Evolutionary conservation across 2,888 invertebrate species (phyloP).

Genomic region (Hyalella azteca): DNA sequence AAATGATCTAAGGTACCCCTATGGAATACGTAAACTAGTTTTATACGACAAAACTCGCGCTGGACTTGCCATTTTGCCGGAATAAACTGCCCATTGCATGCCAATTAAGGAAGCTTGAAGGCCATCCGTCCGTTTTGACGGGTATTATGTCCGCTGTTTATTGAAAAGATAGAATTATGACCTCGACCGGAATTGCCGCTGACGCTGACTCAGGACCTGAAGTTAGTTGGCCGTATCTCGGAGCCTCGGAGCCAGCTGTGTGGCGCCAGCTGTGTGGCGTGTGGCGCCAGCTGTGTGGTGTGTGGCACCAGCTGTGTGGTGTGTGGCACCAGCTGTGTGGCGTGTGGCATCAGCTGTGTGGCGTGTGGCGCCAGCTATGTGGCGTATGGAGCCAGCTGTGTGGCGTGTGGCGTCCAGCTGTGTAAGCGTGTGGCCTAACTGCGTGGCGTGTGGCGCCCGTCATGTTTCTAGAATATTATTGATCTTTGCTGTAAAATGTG

Average conservation of each 20-base stretch:
- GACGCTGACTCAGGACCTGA: too few relatives aligned
- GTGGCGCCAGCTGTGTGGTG: too few relatives aligned
- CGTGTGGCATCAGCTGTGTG: not conserved
- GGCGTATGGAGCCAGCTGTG: not conserved
- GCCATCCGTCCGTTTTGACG: not conserved
- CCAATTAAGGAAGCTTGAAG: not conserved
- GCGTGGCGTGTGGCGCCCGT: too few relatives aligned
- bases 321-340: not conserved
- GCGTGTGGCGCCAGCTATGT: not conserved
- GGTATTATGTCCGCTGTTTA: not conserved
- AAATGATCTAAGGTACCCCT: not conserved
- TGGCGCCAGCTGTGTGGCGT: too few relatives aligned
- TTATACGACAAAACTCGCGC: not conserved
- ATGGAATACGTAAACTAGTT: conserved; percentile 12
- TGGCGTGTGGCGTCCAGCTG: not conserved
- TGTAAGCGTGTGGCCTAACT: too few relatives aligned
- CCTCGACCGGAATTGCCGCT: not conserved
- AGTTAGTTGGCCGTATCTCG: too few relatives aligned
- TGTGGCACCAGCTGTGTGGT: not conserved
- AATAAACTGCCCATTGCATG: not conserved
- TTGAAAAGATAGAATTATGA: not conserved
- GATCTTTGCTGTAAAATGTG: too few relatives aligned
- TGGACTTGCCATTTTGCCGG: not conserved
- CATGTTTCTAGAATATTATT: too few relatives aligned
- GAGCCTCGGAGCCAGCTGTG: too few relatives aligned